Base-by-base conservation (phyloP, 92 coral and sea anemone species). In the Galaxea fascicularis region DNA sequence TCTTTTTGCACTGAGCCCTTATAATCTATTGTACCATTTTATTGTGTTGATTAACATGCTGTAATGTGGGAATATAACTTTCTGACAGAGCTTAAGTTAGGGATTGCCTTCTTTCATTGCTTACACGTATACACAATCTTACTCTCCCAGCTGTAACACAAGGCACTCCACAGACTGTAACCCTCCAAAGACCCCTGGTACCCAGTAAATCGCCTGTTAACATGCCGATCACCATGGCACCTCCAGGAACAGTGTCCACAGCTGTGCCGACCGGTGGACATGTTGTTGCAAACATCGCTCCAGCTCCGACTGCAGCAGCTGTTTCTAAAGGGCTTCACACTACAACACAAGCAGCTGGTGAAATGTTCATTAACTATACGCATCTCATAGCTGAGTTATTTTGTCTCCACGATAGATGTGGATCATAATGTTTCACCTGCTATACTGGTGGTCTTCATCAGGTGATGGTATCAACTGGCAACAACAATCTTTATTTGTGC, bases 181-280 rank as follows among this genome's bases (percentile, higher is more conserved):
- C 96, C 47, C 45, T 91, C 4, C 98, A 94, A 65, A 89, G 98
- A 57, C 89, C 92, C 12, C 74, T 94, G 53, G 88, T 78, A 68
- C 98, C 95, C 51, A 94, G 88, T 88, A 94, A 94, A 89, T 80
- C 88, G 1, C 90, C 94, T 15, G 89, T 65, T 39, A 64, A 83
- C 8, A 78, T 80, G 82, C 87, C 92, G 5, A 84, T 85, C 10
- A 78, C 92, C 14, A 63, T 84, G 30, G 68, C 92, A 17, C 92
- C 88, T 3, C 57, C 92, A 6, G 86, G 88, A 15, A 82, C 89
- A 25, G 64, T 78, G 45, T 65, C 94, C 8, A 81, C 91, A n/a
- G 68, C 84, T 53, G 92, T 87, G 45, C 92, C 89, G 3, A 24
- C 84, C 13, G 92, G 85, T 5, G 73, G 89, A 11, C 74, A 85